Base-by-base conservation (phyloP, 2,888 invertebrate genomes). In the Luffia ferchaultella region DNA sequence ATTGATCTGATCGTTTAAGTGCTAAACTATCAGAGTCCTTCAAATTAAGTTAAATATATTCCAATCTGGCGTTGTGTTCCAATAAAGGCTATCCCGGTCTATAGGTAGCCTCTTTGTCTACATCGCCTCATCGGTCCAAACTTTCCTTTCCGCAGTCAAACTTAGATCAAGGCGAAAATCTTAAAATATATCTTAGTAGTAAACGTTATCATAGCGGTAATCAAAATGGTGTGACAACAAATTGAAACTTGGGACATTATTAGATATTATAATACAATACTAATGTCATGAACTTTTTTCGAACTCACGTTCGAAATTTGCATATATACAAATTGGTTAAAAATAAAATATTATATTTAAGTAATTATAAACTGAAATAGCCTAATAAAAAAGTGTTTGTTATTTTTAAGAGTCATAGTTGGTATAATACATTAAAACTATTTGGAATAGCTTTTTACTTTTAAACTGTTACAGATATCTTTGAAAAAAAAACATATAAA, bases 81-180 rank as follows among this genome's bases (percentile, higher is more conserved):
- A 74, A 73, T 75, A 73, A 68, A 71, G 67, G 65, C 63, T 60
- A 65, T 62, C 61, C 58, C 64, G 55, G 58, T 59, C 60, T 70
- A 66, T 68, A 70, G 71, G 65, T 70, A 71, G 70, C 63, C 65
- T 64, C 66, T 71, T 76, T 75, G 74, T 76, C 72, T 73, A 66
- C 67, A 67, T 57, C 61, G 69, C 67, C 71, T 74, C 16, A 71
- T 73, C 70, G 70, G 72, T 63, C 64, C 62, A 74, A 79, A 79
- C 73, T 80, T 80, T 78, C 72, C 77, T 73, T 75, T 76, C 76
- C 73, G 60, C 70, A 77, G 72, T 74, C 74, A 76, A 80, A 79
- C 78, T 76, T 77, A 73, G 73, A 77, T 78, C 76, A 72, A 68
- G 68, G 64, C 59, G 63, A 63, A 67, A 68, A 70, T 70, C 67